These are phyloP conservation scores for Climacteris rufus DNA, from an alignment of 2,113 vertebrate species.

Conservation along the genomic window DNA sequence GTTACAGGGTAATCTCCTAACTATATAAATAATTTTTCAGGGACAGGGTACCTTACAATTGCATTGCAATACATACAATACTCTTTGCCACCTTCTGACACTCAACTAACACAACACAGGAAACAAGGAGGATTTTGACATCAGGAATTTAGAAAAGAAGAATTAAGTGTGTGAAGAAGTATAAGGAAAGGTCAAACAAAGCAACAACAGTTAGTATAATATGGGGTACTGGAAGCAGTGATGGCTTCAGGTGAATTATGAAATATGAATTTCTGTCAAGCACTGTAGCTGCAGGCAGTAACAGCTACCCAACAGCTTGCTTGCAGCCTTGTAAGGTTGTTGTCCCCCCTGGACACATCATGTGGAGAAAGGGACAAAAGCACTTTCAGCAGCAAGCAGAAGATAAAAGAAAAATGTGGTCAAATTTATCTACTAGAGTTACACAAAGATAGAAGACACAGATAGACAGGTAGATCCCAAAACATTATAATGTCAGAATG, in stretches of 20 bases:
- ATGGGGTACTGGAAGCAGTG: not conserved
- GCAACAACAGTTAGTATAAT: not conserved
- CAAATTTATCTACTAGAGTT: not conserved
- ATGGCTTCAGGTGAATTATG: not conserved
- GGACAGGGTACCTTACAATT: too few species aligned
- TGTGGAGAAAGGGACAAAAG: not conserved
- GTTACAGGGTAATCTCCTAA: not conserved
- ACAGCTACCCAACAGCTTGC: not conserved
- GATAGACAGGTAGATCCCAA: not conserved
- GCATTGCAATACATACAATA: too few species aligned
- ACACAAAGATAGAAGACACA: not conserved
- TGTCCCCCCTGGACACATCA: not conserved
- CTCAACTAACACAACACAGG: not conserved
- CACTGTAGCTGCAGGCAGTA: not conserved
- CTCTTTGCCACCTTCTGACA: not conserved
- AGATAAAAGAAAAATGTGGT: not conserved
- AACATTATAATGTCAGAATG: not conserved
- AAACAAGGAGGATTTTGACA: not conserved
- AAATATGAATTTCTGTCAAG: not conserved
- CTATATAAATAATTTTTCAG: not conserved
- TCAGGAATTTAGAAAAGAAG: not conserved
- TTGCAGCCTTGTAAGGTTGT: not conserved
- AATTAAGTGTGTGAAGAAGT: not conserved
- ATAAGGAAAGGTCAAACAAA: not conserved
- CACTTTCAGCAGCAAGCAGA: not conserved